Evolutionary conservation across 53 echinoderm and acorn worm genomes (phyloP), one percentile per base, ranked within the genome.

Genomic region (Holothuria scabra): DNA sequence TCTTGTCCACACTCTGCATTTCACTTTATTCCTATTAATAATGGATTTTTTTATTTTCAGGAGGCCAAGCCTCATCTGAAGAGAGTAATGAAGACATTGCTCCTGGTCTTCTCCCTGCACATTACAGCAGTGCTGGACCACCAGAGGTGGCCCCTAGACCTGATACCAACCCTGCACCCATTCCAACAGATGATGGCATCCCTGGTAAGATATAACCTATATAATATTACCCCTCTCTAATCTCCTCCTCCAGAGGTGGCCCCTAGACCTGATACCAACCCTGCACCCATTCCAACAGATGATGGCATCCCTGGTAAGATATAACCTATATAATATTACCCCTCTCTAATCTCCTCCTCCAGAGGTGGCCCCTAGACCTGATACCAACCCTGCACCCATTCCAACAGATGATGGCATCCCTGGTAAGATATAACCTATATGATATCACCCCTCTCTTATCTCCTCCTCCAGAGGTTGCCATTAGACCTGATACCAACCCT

Each of bases 301-400:
- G 78, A 78, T 13, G 78, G 58, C 8, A 28, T 78, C 32, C 78
- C 56, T 32, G 78, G 78, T 78, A 78, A 78, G 78, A 28, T 64
- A 30, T 52, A 16, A 3, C 18, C 16, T 8, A 10, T 44, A 10
- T 5, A 44, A 44, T 10, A 44, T 10, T 44, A 44, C 48, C 48
- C 48, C 10, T 12, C 7, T 48, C 10, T 12, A 8, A 8, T 48
- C 48, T 12, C 48, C 10, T 12, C 22, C 58, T 56, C 78, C 78
- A 23, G 56, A 58, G 26, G 78, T 30, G 32, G 21, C 56, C 78
- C 78, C 78, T 56, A 26, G 31, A 19, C 25, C 23, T 46, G 31
- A 58, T 20, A 8, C 20, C 28, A 52, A 52, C 49, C 78, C 78
- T 20, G 30, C 78, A 20, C 58, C 24, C 23, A 78, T 78, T 56